Evolutionary conservation across 2,113 vertebrate species (phyloP).

Genomic region (Noctilio leporinus): DNA sequence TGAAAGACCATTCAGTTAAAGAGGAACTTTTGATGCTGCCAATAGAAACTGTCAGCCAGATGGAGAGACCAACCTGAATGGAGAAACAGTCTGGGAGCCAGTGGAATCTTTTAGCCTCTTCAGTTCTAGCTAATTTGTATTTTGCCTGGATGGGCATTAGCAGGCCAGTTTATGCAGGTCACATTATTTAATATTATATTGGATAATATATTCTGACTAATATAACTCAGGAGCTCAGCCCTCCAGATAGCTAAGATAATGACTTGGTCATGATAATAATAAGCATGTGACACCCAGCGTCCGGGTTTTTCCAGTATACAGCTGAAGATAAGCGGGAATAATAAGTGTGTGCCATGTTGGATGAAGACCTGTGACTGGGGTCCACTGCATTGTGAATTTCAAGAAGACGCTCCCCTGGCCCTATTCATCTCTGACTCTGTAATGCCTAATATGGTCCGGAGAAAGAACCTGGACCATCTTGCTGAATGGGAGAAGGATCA

Average conservation of each 20-base stretch:
- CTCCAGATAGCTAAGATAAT: not conserved
- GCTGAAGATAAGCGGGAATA: not conserved
- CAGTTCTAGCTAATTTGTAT: not conserved
- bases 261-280: not conserved
- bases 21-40: not conserved
- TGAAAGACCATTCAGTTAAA: conserved; percentile 5
- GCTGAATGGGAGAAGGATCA: not conserved
- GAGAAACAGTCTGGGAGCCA: not conserved
- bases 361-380: fast-evolving
- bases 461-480: not conserved
- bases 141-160: not conserved
- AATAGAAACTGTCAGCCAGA: not conserved
- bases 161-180: not conserved
- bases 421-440: not conserved
- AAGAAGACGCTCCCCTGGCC: not conserved
- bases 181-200: not conserved
- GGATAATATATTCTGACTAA: not conserved
- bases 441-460: not conserved
- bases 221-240: not conserved
- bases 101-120: not conserved
- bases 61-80: not conserved
- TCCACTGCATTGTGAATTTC: not conserved
- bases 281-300: not conserved
- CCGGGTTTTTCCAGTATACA: not conserved
- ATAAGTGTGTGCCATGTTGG: not conserved